Percentiles rank a stretch among this genome's conserved stretches.
phyloP scores from a whole-genome alignment of 2,113 vertebrate genomes.

The Gymnobelideus leadbeateri region DNA sequence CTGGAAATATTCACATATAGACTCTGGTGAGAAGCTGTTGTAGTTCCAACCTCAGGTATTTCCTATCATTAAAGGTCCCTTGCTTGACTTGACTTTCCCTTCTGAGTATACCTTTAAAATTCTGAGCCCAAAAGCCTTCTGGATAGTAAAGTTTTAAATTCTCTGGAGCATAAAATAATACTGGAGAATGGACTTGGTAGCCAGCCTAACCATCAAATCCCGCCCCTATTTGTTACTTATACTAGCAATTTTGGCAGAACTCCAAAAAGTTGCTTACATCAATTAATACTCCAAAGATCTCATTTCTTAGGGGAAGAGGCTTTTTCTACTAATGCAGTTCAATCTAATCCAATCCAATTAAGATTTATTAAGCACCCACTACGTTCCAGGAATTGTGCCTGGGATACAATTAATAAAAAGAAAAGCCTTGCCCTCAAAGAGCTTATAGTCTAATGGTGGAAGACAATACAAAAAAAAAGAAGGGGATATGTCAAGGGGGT shows the following conservation, averaged over 20 bases:
- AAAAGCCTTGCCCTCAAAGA: background rate
- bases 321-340: background rate
- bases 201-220: background rate
- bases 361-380: background rate
- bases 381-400: background rate
- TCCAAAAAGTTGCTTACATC: background rate
- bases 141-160: background rate
- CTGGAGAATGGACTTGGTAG: background rate
- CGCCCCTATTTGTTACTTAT: background rate
- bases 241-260: background rate
- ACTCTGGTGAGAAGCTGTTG: background rate
- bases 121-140: background rate
- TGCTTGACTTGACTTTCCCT: background rate
- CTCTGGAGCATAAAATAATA: background rate
- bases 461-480: background rate
- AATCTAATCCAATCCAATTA: background rate
- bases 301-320: background rate
- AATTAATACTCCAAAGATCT: background rate
- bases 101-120: background rate
- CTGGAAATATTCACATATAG: background rate
- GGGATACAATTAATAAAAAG: background rate
- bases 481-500: background rate
- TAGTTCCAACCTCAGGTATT: background rate
- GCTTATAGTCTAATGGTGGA: background rate
- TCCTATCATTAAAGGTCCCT: background rate